A percentile compares a stretch with the other conserved stretches of the same genome.
Conservation (phyloP, 2,888 invertebrate genomes). For the Iselma pallidipennis region DNA sequence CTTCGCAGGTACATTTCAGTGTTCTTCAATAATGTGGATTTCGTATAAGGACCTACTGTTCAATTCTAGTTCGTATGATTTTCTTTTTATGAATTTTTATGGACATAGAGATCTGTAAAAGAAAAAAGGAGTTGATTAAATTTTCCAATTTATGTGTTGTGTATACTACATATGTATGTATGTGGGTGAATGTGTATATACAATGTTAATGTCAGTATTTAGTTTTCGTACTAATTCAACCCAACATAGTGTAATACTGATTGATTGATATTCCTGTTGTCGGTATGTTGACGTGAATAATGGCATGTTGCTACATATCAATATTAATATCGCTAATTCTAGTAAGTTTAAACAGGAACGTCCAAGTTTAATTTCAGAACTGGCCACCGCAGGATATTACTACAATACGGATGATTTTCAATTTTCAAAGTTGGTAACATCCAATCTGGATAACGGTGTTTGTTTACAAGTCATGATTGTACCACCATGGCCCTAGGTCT, state of each 20-base stretch:
- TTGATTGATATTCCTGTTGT: constrained; percentile 15
- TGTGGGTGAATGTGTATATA: neutral
- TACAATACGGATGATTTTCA: constrained; percentile 19
- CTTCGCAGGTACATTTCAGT: neutral
- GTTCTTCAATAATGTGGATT: neutral
- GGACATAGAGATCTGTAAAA: too few species aligned
- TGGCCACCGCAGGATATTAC: constrained; percentile 15
- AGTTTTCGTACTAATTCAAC: constrained; percentile 2
- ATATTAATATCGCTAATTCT: constrained; percentile 21
- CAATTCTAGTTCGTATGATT: too few species aligned
- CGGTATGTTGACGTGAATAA: constrained; percentile 8
- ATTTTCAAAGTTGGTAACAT: constrained; percentile 24
- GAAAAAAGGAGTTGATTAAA: too few species aligned
- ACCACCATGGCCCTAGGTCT: constrained; percentile 22
- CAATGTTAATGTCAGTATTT: neutral
- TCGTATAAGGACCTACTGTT: too few species aligned
- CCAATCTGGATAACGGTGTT: constrained; percentile 23
- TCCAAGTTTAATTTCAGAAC: constrained; percentile 15
- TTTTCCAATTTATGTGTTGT: neutral
- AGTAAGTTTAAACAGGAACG: constrained; percentile 11
- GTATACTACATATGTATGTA: neutral
- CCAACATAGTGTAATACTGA: neutral
- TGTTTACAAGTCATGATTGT: constrained; percentile 31
- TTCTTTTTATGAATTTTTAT: too few species aligned
- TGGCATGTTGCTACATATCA: constrained; percentile 12